Conservation (phyloP, 2,113 vertebrate genomes). For the Acanthisitta chloris region DNA sequence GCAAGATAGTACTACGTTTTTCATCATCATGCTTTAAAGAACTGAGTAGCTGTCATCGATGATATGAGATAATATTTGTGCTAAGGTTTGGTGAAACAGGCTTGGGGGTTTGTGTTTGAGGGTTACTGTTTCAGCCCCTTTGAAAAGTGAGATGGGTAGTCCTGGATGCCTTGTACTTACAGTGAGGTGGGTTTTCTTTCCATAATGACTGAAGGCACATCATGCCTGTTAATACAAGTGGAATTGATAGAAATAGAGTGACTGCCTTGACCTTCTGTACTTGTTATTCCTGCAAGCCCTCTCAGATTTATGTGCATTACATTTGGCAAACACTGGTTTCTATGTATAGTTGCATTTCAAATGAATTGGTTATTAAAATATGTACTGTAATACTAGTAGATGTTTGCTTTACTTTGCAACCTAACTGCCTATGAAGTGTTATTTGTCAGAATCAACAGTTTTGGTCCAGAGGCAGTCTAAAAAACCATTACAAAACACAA, state of each 20-base stretch:
- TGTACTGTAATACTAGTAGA: neutral
- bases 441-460: neutral
- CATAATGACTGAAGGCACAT: neutral
- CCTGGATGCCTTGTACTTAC: neutral
- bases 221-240: neutral
- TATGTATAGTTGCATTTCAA: neutral
- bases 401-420: neutral
- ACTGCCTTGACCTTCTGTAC: neutral
- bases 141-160: neutral
- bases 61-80: neutral
- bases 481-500: neutral
- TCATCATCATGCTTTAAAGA: neutral
- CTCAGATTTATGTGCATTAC: neutral
- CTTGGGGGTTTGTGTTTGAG: neutral
- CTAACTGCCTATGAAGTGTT: neutral
- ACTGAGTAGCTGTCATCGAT: neutral
- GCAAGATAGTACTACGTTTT: neutral
- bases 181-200: neutral
- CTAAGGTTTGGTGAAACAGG: neutral
- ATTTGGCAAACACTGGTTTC: neutral
- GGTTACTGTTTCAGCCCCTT: neutral
- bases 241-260: neutral
- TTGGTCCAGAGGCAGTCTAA: neutral
- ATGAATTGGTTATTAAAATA: neutral
- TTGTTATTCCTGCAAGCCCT: neutral